Conservation (phyloP, 2,888 invertebrate species). For the Hartigia nigra region DNA sequence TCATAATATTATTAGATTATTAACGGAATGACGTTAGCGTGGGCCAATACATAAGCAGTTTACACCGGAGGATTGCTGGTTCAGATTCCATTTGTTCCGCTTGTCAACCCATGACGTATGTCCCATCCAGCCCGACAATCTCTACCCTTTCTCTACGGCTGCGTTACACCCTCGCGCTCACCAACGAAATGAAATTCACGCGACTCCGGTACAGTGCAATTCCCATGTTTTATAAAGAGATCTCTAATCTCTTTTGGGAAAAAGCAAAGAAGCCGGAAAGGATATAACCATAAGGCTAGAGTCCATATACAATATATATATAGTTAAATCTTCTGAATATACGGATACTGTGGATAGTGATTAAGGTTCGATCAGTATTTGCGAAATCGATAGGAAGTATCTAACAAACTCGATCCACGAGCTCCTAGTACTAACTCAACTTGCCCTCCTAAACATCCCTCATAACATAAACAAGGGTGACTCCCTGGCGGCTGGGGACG, state of each 20-base stretch:
- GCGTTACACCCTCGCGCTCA: background rate
- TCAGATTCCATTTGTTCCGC: conserved; percentile 66
- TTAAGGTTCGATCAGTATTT: background rate
- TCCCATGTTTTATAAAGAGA: background rate
- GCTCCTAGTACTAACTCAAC: conserved; percentile 18
- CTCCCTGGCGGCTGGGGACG: conserved; percentile 21
- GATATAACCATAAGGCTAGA: background rate
- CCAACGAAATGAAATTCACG: background rate
- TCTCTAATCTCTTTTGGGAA: background rate
- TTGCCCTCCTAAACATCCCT: conserved; percentile 30
- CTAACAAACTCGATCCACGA: conserved; percentile 35
- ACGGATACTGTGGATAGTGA: background rate
- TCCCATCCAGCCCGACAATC: conserved; percentile 54
- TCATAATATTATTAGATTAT: conserved; percentile 51
- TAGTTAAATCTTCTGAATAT: background rate
- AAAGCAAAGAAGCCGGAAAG: background rate
- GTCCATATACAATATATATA: background rate
- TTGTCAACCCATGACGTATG: conserved; percentile 63
- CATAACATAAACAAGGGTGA: conserved; percentile 47
- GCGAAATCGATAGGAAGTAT: conserved; percentile 29
- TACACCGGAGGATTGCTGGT: conserved; percentile 61
- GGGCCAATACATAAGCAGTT: conserved; percentile 53
- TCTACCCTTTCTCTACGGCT: conserved; percentile 38
- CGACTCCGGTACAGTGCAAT: background rate
- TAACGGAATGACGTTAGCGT: conserved; percentile 42